These are phyloP conservation scores for Melanotaenia maccullochi DNA, from an alignment of 2,797 vertebrate genomes.

Conservation along the genomic window DNA sequence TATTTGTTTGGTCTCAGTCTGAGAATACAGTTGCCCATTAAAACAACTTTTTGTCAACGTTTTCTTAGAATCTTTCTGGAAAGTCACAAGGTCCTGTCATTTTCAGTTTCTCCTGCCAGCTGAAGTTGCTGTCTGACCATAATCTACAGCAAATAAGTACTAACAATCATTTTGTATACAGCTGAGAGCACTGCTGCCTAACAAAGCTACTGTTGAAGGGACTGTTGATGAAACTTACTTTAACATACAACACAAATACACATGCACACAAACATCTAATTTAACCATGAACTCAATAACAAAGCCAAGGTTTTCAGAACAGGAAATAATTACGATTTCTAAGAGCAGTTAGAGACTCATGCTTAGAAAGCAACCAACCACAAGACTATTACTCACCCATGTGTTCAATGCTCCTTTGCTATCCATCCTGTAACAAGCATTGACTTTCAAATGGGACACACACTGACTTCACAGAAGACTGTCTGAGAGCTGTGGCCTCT, in stretches of 20 bases:
- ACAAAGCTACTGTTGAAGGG: background rate
- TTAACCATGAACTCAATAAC: constrained; percentile 21
- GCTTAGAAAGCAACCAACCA: constrained; percentile 57
- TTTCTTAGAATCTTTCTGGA: background rate
- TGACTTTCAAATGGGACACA: constrained; percentile 72
- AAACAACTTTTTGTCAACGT: background rate
- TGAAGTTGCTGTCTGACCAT: background rate
- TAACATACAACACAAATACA: constrained; percentile 1
- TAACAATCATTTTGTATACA: background rate
- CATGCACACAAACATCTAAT: constrained; percentile 4
- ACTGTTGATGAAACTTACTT: background rate
- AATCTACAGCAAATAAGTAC: background rate
- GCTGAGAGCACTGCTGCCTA: background rate
- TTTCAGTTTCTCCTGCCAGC: background rate
- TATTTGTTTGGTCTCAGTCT: background rate
- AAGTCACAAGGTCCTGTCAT: background rate
- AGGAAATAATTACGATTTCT: constrained; percentile 19
- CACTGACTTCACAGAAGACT: constrained; percentile 72
- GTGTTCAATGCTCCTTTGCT: constrained; percentile 54
- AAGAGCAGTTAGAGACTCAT: constrained; percentile 37
- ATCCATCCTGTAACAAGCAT: constrained; percentile 69
- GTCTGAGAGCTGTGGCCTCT: constrained; percentile 61
- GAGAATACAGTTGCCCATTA: background rate
- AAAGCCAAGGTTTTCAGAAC: background rate
- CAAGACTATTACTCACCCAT: constrained; percentile 52